Evolutionary conservation across 2,113 vertebrate genomes (phyloP).

Genomic region (Cochlearius cochlearius): DNA sequence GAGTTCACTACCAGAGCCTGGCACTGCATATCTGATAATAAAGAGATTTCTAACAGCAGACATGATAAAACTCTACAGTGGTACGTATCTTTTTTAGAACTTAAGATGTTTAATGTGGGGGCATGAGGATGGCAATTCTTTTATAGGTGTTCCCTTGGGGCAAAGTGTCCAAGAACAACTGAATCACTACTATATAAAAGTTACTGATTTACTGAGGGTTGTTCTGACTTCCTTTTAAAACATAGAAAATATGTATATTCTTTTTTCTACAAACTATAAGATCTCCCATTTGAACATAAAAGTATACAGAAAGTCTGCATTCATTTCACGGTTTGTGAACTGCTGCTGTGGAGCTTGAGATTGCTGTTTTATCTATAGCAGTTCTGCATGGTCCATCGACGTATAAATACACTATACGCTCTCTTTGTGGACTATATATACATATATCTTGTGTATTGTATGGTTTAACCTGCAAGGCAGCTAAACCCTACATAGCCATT

Average conservation of each 20-base stretch:
- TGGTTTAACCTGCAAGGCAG: too few species aligned
- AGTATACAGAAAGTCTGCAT: not conserved
- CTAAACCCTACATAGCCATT: too few species aligned
- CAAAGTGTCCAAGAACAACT: not conserved
- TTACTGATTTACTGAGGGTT: not conserved
- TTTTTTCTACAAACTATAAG: not conserved
- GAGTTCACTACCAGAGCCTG: constrained; percentile 85
- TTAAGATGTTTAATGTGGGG: not conserved
- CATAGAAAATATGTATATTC: not conserved
- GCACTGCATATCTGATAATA: constrained; percentile 88
- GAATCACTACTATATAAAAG: not conserved
- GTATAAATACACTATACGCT: not conserved
- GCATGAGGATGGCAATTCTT: not conserved
- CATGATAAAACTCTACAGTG: constrained; percentile 59
- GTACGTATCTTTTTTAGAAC: constrained; percentile 57
- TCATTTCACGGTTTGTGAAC: not conserved
- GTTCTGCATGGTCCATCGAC: not conserved
- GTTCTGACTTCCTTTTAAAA: not conserved
- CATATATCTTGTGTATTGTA: not conserved
- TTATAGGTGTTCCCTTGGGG: not conserved
- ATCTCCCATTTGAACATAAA: not conserved
- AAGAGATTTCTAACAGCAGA: constrained; percentile 81
- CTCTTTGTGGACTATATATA: not conserved
- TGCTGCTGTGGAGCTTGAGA: not conserved
- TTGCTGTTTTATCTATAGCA: not conserved